Conservation (phyloP, 2,113 vertebrate genomes). For the Chlamydotis undulata region DNA sequence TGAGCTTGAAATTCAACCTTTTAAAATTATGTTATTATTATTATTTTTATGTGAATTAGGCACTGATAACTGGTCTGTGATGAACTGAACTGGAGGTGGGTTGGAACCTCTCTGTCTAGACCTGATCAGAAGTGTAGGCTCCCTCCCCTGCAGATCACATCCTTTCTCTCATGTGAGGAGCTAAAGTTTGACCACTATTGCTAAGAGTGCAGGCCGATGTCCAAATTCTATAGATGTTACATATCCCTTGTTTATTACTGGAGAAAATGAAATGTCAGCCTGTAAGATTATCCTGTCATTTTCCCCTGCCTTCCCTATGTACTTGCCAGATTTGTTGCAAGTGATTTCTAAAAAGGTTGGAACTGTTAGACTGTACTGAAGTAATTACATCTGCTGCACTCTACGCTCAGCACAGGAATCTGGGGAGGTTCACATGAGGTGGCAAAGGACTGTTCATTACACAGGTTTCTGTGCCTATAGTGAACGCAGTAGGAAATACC, state of each 20-base stretch:
- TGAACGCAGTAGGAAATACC: not conserved
- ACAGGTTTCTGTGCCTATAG: not conserved
- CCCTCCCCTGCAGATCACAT: fast-evolving
- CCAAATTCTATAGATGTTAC: not conserved
- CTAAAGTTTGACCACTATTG: not conserved
- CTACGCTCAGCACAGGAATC: not conserved
- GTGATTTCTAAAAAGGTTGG: not conserved
- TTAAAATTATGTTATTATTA: not conserved
- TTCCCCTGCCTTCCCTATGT: not conserved
- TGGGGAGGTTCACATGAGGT: not conserved
- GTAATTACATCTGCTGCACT: not conserved
- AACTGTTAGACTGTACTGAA: not conserved
- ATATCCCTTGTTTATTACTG: not conserved
- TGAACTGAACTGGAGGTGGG: not conserved
- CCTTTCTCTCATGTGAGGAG: not conserved
- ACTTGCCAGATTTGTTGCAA: not conserved
- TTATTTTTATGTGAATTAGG: not conserved
- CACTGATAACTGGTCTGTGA: not conserved
- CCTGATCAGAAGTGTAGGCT: not conserved
- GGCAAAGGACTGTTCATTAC: not conserved
- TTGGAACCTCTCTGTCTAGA: not conserved
- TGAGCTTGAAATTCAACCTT: not conserved
- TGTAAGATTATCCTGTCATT: not conserved
- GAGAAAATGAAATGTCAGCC: not conserved
- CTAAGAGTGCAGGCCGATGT: not conserved